Base-by-base conservation (phyloP, 2,888 invertebrate species). In the Hermaeophaga mercurialis region DNA sequence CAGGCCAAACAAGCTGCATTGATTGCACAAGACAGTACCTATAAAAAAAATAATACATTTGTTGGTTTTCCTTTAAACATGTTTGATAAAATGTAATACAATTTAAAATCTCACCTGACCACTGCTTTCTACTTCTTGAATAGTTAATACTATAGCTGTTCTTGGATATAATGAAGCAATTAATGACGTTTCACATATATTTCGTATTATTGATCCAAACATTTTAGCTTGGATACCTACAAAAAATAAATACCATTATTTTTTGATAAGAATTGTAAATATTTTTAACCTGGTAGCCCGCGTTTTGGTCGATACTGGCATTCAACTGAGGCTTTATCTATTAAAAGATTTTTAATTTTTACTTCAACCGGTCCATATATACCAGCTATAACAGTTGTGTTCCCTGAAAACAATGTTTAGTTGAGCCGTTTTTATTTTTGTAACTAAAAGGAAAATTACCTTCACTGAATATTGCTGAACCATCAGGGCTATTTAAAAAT, bases 111-210 rank as follows among this genome's bases (percentile, higher is more conserved):
- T 55, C 81, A 93, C 93, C 66, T 90, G 88, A 64, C 91, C 91
- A 73, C 80, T 84, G 76, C 94, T 87, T 73, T 95, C 91, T 70
- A 95, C 78, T 80, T 96, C 95, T 75, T 96, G 95, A 49, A 96
- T 76, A 49, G 89, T 87, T 34, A 96, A 79, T 0, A 84, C 83
- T 66, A 96, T 85, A 18, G 88, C 85, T 0, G 94, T 86, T 44
- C 94, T 82, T 3, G 96, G 95, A 79, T 94, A 89, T 28, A 91
- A 71, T 14, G 85, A 79, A 0, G 87, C 80, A 1, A 90, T 71
- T 26, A 96, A 75, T 0, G 88, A 85, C 8, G 87, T 80, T 74
- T 93, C 90, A 75, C 91, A 89, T 0, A 89, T 88, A 71, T 89
- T 89, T 65, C 82, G 82, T 49, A 96, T 84, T 4, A 88, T 80